Evolutionary conservation across 2,888 invertebrate species (phyloP).

Genomic region (Melipona bicolor): DNA sequence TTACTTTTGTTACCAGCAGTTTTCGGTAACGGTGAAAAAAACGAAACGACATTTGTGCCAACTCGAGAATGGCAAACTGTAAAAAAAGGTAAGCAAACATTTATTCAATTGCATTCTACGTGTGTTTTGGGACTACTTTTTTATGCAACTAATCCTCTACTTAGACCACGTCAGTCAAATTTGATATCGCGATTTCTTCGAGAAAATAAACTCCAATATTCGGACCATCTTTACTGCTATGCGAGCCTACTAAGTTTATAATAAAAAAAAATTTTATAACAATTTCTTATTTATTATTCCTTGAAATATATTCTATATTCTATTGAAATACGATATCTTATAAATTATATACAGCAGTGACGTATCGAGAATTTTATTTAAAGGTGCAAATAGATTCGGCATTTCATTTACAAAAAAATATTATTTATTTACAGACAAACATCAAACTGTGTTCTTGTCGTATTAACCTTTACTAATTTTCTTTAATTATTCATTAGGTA

Average conservation of each 20-base stretch:
- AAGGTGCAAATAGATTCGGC: slow-evolving; percentile 24
- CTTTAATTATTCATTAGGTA: slow-evolving; percentile 85
- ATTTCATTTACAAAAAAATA: background rate
- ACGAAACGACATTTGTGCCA: slow-evolving; percentile 85
- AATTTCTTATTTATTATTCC: background rate
- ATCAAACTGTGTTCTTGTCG: background rate
- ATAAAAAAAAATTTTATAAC: background rate
- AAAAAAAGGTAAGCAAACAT: slow-evolving; percentile 85
- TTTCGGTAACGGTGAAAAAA: slow-evolving; percentile 68
- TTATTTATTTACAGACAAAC: background rate
- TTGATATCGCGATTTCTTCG: slow-evolving; percentile 28
- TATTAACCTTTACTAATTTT: background rate
- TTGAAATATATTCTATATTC: background rate
- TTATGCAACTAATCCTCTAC: slow-evolving; percentile 50
- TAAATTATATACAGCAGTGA: slow-evolving; percentile 44
- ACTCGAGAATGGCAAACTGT: slow-evolving; percentile 88
- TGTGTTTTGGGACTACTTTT: slow-evolving; percentile 52
- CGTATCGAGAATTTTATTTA: slow-evolving; percentile 43
- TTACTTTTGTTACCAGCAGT: slow-evolving; percentile 53
- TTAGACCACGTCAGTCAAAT: slow-evolving; percentile 72
- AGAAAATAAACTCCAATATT: background rate
- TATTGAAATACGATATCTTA: background rate
- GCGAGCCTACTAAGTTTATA: background rate
- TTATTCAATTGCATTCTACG: slow-evolving; percentile 6
- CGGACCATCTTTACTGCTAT: background rate